A percentile compares a stretch with the other conserved stretches of the same genome.
Evolutionary conservation across 2,113 vertebrate species (phyloP).

Genomic region (Pseudorectes ferrugineus): DNA sequence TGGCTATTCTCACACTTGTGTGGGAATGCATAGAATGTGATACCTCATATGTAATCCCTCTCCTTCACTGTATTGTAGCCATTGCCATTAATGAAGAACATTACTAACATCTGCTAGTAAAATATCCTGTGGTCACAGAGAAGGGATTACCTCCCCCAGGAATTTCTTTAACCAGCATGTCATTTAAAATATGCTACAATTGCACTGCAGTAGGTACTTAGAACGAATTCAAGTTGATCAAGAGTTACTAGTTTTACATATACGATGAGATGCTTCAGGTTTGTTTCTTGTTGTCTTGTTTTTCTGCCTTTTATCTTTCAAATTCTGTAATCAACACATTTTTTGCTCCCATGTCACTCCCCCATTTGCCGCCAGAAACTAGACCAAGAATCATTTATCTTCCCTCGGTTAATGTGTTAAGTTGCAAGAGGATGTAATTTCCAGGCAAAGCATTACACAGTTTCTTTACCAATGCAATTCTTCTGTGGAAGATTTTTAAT

Average conservation of each 20-base stretch:
- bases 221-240: neutral
- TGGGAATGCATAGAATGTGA: neutral
- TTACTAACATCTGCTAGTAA: neutral
- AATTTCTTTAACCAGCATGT: neutral
- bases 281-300: neutral
- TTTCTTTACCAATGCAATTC: neutral
- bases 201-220: neutral
- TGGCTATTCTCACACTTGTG: neutral
- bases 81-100: neutral
- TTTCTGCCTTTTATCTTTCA: neutral
- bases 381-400: neutral
- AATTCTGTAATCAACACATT: neutral
- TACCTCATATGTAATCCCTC: neutral
- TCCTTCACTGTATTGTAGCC: neutral
- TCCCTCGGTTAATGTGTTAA: neutral
- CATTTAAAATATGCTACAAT: neutral
- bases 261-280: neutral
- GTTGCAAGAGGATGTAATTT: neutral
- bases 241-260: neutral
- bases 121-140: neutral
- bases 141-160: neutral
- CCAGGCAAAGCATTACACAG: neutral
- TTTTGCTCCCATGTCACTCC: neutral
- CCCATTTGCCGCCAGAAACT: neutral
- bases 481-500: neutral